Evolutionary conservation across 2,888 invertebrate species (phyloP).

Genomic region (Eristalis pertinax): DNA sequence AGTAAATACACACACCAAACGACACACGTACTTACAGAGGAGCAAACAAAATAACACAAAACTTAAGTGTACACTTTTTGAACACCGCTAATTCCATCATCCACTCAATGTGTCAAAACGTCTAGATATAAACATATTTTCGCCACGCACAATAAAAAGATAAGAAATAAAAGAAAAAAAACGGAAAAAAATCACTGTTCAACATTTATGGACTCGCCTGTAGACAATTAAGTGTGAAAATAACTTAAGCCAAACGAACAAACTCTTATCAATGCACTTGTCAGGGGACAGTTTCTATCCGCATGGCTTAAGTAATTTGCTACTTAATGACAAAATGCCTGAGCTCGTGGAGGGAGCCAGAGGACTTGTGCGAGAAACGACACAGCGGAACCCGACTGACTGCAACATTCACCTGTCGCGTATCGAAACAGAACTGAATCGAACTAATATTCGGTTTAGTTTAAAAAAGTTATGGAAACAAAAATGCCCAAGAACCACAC

Average conservation of each 20-base stretch:
- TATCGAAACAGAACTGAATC: constrained; percentile 79
- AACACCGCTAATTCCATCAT: background rate
- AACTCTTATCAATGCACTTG: constrained; percentile 77
- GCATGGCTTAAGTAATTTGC: constrained; percentile 82
- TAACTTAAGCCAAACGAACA: constrained; percentile 82
- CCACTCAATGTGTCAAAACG: background rate
- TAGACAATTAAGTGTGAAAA: constrained; percentile 77
- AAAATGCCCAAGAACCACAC: constrained; percentile 17
- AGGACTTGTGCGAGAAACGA: background rate
- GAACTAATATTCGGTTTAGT: constrained; percentile 78
- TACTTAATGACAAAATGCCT: constrained; percentile 72
- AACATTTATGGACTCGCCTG: constrained; percentile 5
- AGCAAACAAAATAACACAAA: background rate
- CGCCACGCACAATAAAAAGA: background rate
- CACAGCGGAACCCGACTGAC: constrained; percentile 29
- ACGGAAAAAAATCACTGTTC: background rate
- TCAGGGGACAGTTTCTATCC: constrained; percentile 79
- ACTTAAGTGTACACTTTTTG: background rate
- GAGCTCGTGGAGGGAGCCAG: background rate
- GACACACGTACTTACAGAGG: constrained; percentile 18
- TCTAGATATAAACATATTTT: background rate
- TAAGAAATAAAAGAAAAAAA: background rate
- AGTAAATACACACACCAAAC: constrained; percentile 1
- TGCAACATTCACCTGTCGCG: constrained; percentile 79
- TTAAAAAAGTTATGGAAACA: constrained; percentile 76